Base-by-base conservation (phyloP, 2,888 invertebrate species). In the Volucella bombylans region DNA sequence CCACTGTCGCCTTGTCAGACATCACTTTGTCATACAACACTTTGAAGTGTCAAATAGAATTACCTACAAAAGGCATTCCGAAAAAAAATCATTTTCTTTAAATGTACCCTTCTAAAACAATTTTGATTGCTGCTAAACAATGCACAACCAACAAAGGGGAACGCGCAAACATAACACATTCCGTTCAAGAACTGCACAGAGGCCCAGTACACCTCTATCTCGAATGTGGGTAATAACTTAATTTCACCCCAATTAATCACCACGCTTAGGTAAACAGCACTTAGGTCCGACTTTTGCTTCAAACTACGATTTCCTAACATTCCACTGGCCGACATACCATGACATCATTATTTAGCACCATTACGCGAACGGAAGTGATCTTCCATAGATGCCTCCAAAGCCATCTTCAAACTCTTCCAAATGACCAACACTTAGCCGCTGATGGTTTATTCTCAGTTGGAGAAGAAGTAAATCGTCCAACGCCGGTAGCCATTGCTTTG, bases 271-370 rank as follows among this genome's bases (percentile, higher is more conserved):
- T 67, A 31, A n/a, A 52, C 54, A 15, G 12, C 23, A 38, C 14
- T 59, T 8, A 1, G 12, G n/a, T 15, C 41, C 59, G 31, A 41
- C 43, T 10, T 18, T 12, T 10, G 3, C 39, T 15, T 41, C 39
- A 15, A 62, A 59, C 31, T 59, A 31, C 31, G 52, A 47, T 54
- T 67, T 59, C 50, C 43, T 8, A 47, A 67, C 65, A 76, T 76
- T 52, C 67, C 67, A 43, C 50, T 54, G 64, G n/a, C 62, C 54
- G 62, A 54, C 73, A 73, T 55, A 64, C 14, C 73, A 64, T 64
- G 38, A 47, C 77, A 49, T 61, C 43, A 77, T 69, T 69, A 54
- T 55, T 62, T 39, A 69, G 77, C 77, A 62, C 54, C 41, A 62
- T 54, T 47, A 62, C 23, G 31, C 74, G 10, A 14, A 31, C 43